phyloP scores from a whole-genome alignment of 2,888 invertebrate genomes.

The Adelognathus sp. region DNA sequence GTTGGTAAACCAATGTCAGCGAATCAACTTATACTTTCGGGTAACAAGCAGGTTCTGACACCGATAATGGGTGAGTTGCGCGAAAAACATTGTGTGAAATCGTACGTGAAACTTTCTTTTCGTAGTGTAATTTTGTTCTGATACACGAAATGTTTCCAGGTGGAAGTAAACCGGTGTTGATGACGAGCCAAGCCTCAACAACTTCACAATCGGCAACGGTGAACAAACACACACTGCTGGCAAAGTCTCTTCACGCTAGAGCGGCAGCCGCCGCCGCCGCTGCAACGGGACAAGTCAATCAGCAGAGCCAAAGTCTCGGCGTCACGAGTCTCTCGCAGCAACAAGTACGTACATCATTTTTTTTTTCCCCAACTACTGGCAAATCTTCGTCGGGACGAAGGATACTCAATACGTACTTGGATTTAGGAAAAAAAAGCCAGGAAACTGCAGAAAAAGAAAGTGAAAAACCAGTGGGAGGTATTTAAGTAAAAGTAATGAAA shows the following conservation, averaged over 20 bases:
- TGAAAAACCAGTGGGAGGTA: too few relatives aligned
- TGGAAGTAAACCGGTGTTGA: constrained; percentile 78
- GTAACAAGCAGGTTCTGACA: constrained; percentile 79
- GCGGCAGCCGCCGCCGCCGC: too few relatives aligned
- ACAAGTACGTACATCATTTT: constrained; percentile 70
- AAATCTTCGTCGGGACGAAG: neutral
- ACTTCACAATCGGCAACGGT: constrained; percentile 78
- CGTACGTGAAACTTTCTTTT: neutral
- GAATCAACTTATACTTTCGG: constrained; percentile 78
- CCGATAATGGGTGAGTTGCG: constrained; percentile 77
- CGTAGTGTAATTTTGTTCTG: constrained; percentile 21
- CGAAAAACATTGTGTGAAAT: neutral
- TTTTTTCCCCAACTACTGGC: too few relatives aligned
- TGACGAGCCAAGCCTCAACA: constrained; percentile 76
- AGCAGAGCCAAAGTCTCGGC: constrained; percentile 77
- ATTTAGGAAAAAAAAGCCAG: neutral
- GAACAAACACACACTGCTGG: constrained; percentile 78
- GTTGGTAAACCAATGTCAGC: constrained; percentile 78
- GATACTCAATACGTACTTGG: neutral
- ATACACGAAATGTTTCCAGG: constrained; percentile 60
- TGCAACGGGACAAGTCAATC: constrained; percentile 76
- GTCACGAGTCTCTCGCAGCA: constrained; percentile 78
- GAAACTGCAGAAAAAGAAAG: too few relatives aligned
- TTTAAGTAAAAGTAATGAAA: too few relatives aligned
- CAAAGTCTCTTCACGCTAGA: constrained; percentile 78